Percentiles rank a stretch among this genome's conserved stretches.
Conservation (phyloP, 2,888 invertebrate species). For the Caradrina kadenii region DNA sequence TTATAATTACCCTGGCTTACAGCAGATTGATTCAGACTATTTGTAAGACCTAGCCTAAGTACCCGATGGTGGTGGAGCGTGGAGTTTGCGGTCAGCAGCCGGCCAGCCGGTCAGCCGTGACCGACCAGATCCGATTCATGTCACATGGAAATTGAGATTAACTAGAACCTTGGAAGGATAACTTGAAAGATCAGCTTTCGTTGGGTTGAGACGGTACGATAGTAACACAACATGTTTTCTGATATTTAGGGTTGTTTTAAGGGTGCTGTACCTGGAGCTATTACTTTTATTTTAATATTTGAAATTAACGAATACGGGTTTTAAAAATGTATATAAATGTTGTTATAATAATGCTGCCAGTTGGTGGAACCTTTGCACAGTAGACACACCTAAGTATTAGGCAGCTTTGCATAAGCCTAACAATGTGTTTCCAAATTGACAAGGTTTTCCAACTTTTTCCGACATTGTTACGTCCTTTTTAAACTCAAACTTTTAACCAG, state of each 20-base stretch:
- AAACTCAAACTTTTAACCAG: background rate
- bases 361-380: too few relatives aligned
- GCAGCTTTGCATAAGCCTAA: too few relatives aligned
- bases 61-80: constrained; percentile 33
- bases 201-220: background rate
- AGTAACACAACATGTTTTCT: too few relatives aligned
- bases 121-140: constrained; percentile 44
- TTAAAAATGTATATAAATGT: too few relatives aligned
- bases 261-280: too few relatives aligned
- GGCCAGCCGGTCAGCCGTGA: constrained; percentile 50
- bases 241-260: too few relatives aligned
- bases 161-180: constrained; percentile 19
- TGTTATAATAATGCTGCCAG: too few relatives aligned
- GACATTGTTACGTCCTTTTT: background rate
- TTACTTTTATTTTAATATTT: too few relatives aligned
- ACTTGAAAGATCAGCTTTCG: background rate
- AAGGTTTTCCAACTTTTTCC: too few relatives aligned
- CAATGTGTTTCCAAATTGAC: too few relatives aligned
- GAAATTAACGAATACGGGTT: too few relatives aligned
- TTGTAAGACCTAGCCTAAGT: constrained; percentile 5
- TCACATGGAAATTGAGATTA: constrained; percentile 35
- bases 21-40: constrained; percentile 19
- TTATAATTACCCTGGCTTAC: constrained; percentile 28
- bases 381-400: too few relatives aligned
- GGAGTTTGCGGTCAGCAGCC: constrained; percentile 51